Evolutionary conservation across 2,113 vertebrate species (phyloP).

Genomic region (Oceanites oceanicus): DNA sequence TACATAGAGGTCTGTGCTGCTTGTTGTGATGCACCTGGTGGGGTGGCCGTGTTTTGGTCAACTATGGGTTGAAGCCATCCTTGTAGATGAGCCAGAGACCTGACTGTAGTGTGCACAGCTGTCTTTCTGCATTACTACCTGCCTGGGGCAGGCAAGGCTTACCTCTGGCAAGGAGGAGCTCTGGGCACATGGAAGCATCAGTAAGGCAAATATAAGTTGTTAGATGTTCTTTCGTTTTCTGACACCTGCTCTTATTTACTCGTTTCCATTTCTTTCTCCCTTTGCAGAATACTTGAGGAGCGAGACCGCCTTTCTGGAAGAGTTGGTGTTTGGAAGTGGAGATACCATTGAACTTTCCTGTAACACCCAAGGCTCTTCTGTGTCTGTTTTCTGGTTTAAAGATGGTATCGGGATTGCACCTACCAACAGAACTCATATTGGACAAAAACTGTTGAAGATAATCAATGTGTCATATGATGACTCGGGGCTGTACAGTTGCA

Average conservation of each 20-base stretch:
- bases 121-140: neutral
- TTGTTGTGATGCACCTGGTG: neutral
- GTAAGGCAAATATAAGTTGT: neutral
- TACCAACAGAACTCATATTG: conserved; percentile 81
- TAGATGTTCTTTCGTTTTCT: neutral
- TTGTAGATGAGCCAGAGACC: neutral
- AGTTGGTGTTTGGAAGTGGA: conserved; percentile 80
- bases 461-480: conserved; percentile 89
- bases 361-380: conserved; percentile 71
- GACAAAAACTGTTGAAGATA: conserved; percentile 82
- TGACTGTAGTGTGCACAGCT: neutral
- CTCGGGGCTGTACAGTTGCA: conserved; percentile 87
- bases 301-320: conserved; percentile 79
- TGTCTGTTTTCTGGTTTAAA: conserved; percentile 86
- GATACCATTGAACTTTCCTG: conserved; percentile 85
- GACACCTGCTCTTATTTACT: neutral
- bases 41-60: neutral
- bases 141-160: neutral
- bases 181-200: neutral
- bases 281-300: conserved; percentile 80
- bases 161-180: neutral
- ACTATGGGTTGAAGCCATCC: neutral
- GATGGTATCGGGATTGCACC: conserved; percentile 78
- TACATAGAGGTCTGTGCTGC: neutral
- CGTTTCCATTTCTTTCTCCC: neutral